These are phyloP conservation scores for Colinus virginianus DNA, from an alignment of 2,113 vertebrate genomes.

Conservation along the genomic window DNA sequence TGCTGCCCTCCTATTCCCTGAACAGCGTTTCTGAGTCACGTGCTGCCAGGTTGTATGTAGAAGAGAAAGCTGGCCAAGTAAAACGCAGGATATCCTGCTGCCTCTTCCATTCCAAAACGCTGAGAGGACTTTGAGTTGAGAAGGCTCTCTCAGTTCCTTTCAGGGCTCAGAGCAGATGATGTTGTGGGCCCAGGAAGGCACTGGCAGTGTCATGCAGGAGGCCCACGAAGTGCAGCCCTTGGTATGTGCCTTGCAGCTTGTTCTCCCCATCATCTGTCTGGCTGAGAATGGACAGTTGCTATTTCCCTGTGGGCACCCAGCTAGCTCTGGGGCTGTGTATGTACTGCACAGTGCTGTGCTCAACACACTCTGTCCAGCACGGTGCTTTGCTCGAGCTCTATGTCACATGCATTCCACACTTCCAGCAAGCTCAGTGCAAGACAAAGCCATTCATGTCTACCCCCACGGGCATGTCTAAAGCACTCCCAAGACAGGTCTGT, in stretches of 20 bases:
- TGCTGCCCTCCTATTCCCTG: neutral
- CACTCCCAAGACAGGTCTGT: neutral
- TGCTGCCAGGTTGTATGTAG: neutral
- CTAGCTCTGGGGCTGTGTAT: neutral
- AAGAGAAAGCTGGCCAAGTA: neutral
- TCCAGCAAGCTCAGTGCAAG: neutral
- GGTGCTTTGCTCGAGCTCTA: neutral
- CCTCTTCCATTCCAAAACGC: neutral
- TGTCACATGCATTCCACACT: neutral
- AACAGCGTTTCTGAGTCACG: neutral
- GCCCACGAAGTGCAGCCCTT: neutral
- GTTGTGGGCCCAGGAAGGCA: too few relatives aligned
- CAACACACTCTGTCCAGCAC: neutral
- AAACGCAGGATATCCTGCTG: neutral
- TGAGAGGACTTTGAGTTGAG: neutral
- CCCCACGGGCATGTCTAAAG: neutral
- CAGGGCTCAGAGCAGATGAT: neutral
- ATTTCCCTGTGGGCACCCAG: neutral
- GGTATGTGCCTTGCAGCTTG: neutral
- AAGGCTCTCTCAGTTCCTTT: neutral
- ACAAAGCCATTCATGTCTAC: neutral
- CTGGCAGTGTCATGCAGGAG: too few relatives aligned
- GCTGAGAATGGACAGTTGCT: too few relatives aligned
- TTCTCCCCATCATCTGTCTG: fast-evolving
- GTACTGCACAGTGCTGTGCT: neutral